Evolutionary conservation across 2,888 invertebrate genomes (phyloP), one percentile per base, ranked within the genome.

Genomic region (Phorcus lineatus): DNA sequence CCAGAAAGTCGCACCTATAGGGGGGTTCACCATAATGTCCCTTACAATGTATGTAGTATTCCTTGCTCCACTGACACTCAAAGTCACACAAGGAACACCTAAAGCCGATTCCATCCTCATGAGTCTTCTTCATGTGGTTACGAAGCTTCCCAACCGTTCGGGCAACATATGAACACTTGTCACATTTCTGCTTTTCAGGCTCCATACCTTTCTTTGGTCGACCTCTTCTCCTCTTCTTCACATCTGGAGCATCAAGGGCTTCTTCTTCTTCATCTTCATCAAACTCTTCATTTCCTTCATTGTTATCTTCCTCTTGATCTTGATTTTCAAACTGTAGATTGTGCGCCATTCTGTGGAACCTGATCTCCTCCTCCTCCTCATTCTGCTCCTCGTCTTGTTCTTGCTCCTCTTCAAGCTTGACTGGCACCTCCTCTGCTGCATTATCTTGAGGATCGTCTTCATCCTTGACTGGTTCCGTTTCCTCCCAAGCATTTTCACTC

Each of bases 21-120:
- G 95, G 95, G n/a, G 95, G 95, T 22, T 95, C 95, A 74, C 93
- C 92, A 89, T 95, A 95, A 91, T 94, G 94, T 19, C 85, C 78
- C 87, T 94, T 94, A 94, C 95, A 95, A 88, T 95, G 95, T 82
- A 94, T 93, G 84, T 95, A 94, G 91, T 95, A 95, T 86, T 95
- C 94, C 52, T 95, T 94, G 88, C 95, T 95, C 93, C 95, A 95
- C 84, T 95, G 94, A 86, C 95, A 95, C 70, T 94, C 94, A 91
- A 95, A 95, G n/a, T 94, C 94, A 91, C 95, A 95, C 76, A 95
- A 91, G 53, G 94, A 94, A 91, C 95, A 95, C 9, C 78, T 80
- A 52, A 86, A 85, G 28, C 86, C 80, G 52, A 85, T 84, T n/a
- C 85, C 80, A 13, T 54, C 79, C 74, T 75, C 84, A 81, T 88